These are phyloP conservation scores for Lucinisca nassula DNA, from an alignment of 2,888 invertebrate species.

Conservation along the genomic window DNA sequence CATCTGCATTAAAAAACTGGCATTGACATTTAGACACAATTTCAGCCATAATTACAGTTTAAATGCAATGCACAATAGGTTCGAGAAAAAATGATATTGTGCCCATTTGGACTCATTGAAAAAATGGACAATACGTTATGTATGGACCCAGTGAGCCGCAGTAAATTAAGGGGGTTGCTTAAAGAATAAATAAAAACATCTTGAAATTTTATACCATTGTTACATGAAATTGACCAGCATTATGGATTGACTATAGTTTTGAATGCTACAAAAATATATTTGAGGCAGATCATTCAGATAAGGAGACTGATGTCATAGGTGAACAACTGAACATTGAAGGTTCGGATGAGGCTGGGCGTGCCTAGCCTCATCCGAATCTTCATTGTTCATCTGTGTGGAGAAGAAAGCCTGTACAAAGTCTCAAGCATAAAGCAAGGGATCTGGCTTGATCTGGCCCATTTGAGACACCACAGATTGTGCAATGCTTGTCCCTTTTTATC, in stretches of 20 bases:
- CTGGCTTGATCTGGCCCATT: background rate
- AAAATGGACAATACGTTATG: background rate
- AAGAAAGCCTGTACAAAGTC: no score
- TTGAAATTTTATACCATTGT: slow-evolving; percentile 14
- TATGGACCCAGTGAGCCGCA: background rate
- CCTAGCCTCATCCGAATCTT: no score
- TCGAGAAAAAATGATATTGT: slow-evolving; percentile 9
- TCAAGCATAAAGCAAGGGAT: background rate
- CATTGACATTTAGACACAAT: background rate
- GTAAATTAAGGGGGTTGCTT: background rate
- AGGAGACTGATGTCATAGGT: no score
- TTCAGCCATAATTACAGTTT: slow-evolving; percentile 23
- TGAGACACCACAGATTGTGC: no score
- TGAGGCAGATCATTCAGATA: no score
- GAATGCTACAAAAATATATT: background rate
- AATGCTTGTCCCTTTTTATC: no score
- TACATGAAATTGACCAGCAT: slow-evolving; percentile 7
- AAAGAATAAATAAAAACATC: slow-evolving; percentile 3
- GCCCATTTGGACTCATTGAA: background rate
- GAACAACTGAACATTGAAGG: no score
- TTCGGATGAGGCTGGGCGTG: no score
- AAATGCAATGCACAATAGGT: slow-evolving; percentile 28
- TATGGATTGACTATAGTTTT: background rate
- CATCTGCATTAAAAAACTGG: slow-evolving; percentile 10
- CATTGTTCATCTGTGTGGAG: no score